These are phyloP conservation scores for Sylvietta virens DNA, from an alignment of 2,113 vertebrate genomes.

Conservation along the genomic window DNA sequence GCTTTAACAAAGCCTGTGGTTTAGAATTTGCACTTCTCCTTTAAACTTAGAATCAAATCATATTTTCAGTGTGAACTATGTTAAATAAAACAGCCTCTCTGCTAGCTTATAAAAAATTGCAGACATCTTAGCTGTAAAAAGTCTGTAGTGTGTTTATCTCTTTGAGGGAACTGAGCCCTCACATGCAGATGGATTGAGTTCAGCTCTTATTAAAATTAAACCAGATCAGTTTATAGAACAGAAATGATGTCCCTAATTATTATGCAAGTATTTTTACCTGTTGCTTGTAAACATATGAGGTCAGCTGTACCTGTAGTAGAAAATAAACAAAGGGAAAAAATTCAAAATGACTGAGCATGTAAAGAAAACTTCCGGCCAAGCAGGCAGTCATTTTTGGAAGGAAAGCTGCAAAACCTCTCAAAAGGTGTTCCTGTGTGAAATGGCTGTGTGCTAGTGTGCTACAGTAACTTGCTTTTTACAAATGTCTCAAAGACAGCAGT, in stretches of 20 bases:
- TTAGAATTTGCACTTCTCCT: constrained; percentile 38
- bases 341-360: neutral
- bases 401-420: neutral
- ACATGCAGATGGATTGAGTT: neutral
- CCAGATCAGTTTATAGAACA: neutral
- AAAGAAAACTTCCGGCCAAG: neutral
- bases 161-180: neutral
- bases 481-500: neutral
- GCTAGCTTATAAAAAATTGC: neutral
- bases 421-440: neutral
- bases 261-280: neutral
- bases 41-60: constrained; percentile 14
- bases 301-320: neutral
- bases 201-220: neutral
- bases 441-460: neutral
- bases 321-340: neutral
- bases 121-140: neutral
- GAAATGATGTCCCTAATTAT: neutral
- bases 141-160: neutral
- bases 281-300: neutral
- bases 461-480: neutral
- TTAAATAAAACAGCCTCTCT: neutral
- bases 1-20: neutral
- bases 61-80: neutral
- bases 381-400: neutral